A percentile compares a stretch with the other conserved stretches of the same genome.
phyloP scores from a whole-genome alignment of 2,113 vertebrate species.

The Rana temporaria region DNA sequence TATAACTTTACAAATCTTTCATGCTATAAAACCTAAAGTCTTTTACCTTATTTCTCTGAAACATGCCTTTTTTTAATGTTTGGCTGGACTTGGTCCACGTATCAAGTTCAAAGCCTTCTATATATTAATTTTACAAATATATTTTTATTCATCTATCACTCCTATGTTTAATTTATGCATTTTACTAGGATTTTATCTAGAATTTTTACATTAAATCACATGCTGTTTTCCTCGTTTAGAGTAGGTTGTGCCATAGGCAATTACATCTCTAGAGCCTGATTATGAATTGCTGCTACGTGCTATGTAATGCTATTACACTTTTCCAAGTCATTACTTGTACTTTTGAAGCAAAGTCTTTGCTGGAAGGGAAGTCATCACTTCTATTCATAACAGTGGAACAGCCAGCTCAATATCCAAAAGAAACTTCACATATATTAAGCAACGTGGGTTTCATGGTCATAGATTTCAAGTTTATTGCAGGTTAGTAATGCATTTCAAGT shows the following conservation, averaged over 20 bases:
- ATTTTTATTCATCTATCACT: not conserved
- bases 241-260: constrained; percentile 42
- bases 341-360: constrained; percentile 47
- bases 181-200: not conserved
- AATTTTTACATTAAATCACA: constrained; percentile 31
- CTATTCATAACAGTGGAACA: constrained; percentile 27
- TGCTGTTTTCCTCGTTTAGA: constrained; percentile 11
- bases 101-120: not conserved
- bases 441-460: not conserved
- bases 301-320: constrained; percentile 44
- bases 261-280: constrained; percentile 41
- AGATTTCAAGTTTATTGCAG: not conserved
- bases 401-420: constrained; percentile 11
- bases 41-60: too few species aligned
- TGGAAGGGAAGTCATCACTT: constrained; percentile 44
- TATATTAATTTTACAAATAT: not conserved
- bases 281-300: constrained; percentile 30
- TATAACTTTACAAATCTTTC: too few species aligned
- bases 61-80: too few species aligned
- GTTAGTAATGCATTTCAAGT: not conserved
- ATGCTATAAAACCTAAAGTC: too few species aligned
- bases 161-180: not conserved
- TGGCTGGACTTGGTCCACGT: too few species aligned
- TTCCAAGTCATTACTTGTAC: constrained; percentile 46
- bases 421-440: constrained; percentile 25